Evolutionary conservation across 1,140 invertebrate genomes (phyloP).

Genomic region (Drosophila mayri): DNA sequence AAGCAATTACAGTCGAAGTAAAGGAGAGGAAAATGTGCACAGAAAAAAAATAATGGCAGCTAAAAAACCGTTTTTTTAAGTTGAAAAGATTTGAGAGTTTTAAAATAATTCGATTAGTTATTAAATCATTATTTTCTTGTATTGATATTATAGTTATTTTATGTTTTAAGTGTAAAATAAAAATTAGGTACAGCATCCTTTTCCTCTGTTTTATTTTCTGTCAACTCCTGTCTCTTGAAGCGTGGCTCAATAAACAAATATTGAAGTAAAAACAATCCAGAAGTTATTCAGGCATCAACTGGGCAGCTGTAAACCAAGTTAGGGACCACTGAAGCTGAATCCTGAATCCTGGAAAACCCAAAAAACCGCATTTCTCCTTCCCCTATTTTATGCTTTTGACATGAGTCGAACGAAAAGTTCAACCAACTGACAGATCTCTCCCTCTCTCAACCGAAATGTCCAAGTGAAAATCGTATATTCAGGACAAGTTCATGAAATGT

Average conservation of each 20-base stretch:
- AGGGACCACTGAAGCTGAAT: slow-evolving; percentile 9
- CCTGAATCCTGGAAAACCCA: slow-evolving; percentile 21
- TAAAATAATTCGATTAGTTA: neutral
- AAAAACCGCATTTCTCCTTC: slow-evolving; percentile 20
- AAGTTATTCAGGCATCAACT: slow-evolving; percentile 37
- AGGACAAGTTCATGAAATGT: slow-evolving; percentile 64
- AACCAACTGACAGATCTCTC: slow-evolving; percentile 35
- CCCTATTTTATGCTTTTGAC: slow-evolving; percentile 22
- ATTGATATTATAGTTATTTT: neutral
- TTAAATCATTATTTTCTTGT: no score
- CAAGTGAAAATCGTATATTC: slow-evolving; percentile 15
- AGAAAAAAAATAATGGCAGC: slow-evolving; percentile 1
- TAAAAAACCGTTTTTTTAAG: no score
- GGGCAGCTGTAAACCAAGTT: slow-evolving; percentile 37
- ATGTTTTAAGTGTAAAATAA: no score
- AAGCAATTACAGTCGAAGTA: slow-evolving; percentile 57
- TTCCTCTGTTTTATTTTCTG: neutral
- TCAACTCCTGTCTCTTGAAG: slow-evolving; percentile 41
- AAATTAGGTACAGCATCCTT: no score
- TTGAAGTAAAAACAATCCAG: slow-evolving; percentile 44
- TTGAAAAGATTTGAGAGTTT: neutral
- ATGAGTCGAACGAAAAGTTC: slow-evolving; percentile 37
- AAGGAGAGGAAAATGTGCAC: slow-evolving; percentile 1
- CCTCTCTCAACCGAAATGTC: slow-evolving; percentile 19
- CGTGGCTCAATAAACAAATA: slow-evolving; percentile 70